Percentiles rank a stretch among this genome's conserved stretches.
phyloP scores from a whole-genome alignment of 1,140 invertebrate species.

The Thalassaphorura encarpata region DNA sequence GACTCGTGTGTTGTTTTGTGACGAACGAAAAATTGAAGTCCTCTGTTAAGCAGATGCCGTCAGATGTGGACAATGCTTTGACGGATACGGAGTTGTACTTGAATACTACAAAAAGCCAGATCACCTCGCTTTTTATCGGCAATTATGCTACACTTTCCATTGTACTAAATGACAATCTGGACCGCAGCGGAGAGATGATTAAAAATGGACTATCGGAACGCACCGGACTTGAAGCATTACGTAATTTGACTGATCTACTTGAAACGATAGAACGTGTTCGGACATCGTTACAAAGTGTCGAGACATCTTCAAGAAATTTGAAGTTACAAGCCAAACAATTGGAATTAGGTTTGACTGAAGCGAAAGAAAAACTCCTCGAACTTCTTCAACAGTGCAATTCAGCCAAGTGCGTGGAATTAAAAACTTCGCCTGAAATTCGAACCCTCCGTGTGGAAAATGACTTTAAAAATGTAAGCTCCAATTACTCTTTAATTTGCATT shows the following conservation, averaged over 20 bases:
- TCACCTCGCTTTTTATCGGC: constrained; percentile 16
- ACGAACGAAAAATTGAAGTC: constrained; percentile 25
- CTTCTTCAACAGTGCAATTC: constrained; percentile 17
- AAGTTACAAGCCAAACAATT: constrained; percentile 21
- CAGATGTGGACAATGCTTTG: constrained; percentile 22
- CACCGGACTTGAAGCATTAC: constrained; percentile 26
- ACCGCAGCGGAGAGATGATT: constrained; percentile 27
- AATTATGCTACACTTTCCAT: constrained; percentile 21
- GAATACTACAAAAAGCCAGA: constrained; percentile 20
- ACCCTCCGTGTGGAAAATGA: constrained; percentile 26
- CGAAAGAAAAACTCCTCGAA: constrained; percentile 8
- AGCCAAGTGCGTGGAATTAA: constrained; percentile 17
- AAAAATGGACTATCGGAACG: constrained; percentile 22
- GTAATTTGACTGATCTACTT: constrained; percentile 26
- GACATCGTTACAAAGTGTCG: constrained; percentile 12
- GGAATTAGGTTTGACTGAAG: constrained; percentile 10
- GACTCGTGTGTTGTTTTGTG: constrained; percentile 30
- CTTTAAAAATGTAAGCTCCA: constrained; percentile 26
- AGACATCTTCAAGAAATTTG: constrained; percentile 16
- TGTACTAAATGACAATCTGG: constrained; percentile 19
- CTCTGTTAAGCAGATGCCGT: constrained; percentile 16
- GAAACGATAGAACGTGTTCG: constrained; percentile 25
- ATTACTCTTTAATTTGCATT: not conserved
- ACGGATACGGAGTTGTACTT: constrained; percentile 20
- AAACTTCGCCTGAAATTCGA: constrained; percentile 23